Evolutionary conservation across 2,113 vertebrate genomes (phyloP).

Genomic region (Colossoma macropomum): DNA sequence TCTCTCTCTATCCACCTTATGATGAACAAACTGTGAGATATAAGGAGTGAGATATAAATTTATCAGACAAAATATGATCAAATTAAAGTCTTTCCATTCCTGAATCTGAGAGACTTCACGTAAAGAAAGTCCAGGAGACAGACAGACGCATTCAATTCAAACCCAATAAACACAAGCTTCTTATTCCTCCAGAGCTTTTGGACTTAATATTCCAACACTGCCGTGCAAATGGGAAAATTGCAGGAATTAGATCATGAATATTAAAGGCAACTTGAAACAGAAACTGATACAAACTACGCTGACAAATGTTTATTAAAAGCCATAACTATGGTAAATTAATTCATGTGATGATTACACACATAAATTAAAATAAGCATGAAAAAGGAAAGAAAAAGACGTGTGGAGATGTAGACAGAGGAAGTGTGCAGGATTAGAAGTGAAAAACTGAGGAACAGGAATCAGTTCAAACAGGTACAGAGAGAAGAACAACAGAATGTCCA

Average conservation of each 20-base stretch:
- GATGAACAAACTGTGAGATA: not conserved
- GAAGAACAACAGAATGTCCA: too few species aligned
- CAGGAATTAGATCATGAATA: conserved; percentile 56
- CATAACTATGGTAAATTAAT: conserved; percentile 43
- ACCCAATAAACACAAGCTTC: conserved; percentile 11
- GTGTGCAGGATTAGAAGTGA: not conserved
- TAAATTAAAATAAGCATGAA: not conserved
- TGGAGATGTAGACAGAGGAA: not conserved
- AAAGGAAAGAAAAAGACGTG: not conserved
- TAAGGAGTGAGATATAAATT: not conserved
- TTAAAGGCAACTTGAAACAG: conserved; percentile 49
- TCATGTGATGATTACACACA: conserved; percentile 23
- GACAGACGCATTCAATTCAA: not conserved
- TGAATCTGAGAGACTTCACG: too few species aligned
- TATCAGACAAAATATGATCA: too few species aligned
- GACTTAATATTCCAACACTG: conserved; percentile 44
- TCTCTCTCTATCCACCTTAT: not conserved
- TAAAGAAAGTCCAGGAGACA: not conserved
- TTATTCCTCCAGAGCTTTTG: conserved; percentile 36
- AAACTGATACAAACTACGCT: conserved; percentile 35
- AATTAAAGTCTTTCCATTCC: too few species aligned
- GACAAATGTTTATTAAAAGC: conserved; percentile 48
- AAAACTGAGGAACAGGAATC: too few species aligned
- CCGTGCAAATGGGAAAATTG: conserved; percentile 35
- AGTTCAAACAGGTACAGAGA: too few species aligned